Base-by-base conservation (phyloP, 2,113 vertebrate genomes). In the Catharus bicknelli region DNA sequence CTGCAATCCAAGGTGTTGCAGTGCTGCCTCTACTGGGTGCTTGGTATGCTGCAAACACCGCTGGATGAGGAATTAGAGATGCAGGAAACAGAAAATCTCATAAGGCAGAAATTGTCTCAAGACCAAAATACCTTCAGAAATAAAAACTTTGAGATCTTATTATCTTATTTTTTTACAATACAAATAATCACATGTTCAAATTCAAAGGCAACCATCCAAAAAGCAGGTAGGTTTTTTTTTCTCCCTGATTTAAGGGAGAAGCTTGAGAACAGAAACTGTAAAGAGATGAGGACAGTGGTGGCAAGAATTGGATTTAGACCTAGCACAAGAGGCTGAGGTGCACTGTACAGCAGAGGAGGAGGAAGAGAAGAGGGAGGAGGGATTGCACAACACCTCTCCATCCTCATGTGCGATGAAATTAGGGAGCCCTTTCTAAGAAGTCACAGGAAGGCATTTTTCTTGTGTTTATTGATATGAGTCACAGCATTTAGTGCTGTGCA, bases 21-120 rank as follows among this genome's bases (percentile, higher is more conserved):
- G 5, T 29, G 45, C 30, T 75, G 43, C 48, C 36, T 50, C 62
- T n/a, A 0, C 3, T 13, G 26, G 19, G 11, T 43, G 26, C 54
- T 54, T 42, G 30, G 47, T 29, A 1, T 48, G 27, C 19, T 79
- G 67, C 2, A 3, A 76, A 9, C 7, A 4, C 0, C 0, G 67
- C 29, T 91, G n/a, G 23, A 47, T 2, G 40, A 14, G 34, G 30
- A 80, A 63, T 36, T 21, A 86, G 36, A 69, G 54, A 59, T 17
- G 25, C 30, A 55, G 50, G 26, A 80, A 27, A 8, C 63, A 77
- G 77, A 66, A 86, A 73, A 51, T 6, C 45, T 80, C 40, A 27
- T 2, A 18, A 61, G 45, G 13, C 16, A 83, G 22, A 72, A 88
- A 61, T 21, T 19, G 8, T 54, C 42, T 59, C 36, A 47, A 50